These are phyloP conservation scores for Gari tellinella DNA, from an alignment of 2,888 invertebrate species.

Conservation along the genomic window DNA sequence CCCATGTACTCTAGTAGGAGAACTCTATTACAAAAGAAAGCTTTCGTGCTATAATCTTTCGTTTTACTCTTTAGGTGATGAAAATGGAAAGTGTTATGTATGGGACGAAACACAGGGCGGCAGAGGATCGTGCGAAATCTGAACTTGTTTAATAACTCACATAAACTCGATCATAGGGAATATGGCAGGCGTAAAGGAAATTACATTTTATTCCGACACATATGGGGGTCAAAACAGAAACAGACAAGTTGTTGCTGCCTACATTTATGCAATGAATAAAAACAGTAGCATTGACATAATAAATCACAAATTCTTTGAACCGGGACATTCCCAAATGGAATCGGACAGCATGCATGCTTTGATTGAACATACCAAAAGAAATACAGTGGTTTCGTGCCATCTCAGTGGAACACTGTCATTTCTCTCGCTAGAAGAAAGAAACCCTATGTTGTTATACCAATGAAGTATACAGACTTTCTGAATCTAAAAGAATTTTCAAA, in stretches of 20 bases:
- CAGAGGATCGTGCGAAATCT: conserved; percentile 34
- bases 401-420: conserved; percentile 39
- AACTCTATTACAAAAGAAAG: conserved; percentile 46
- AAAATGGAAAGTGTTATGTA: conserved; percentile 27
- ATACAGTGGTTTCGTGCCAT: conserved; percentile 28
- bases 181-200: conserved; percentile 16
- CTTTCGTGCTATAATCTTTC: conserved; percentile 35
- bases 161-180: conserved; percentile 17
- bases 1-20: conserved; percentile 30
- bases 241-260: conserved; percentile 21
- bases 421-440: conserved; percentile 31
- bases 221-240: conserved; percentile 43
- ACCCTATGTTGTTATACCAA: conserved; percentile 44
- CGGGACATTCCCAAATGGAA: conserved; percentile 48
- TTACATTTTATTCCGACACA: conserved; percentile 34
- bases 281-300: conserved; percentile 8
- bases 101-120: conserved; percentile 34
- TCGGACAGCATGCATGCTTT: conserved; percentile 40
- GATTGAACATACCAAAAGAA: conserved; percentile 38
- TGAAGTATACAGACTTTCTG: conserved; percentile 32
- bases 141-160: conserved; percentile 18
- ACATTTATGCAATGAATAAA: conserved; percentile 13
- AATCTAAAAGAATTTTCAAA: conserved; percentile 31
- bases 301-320: conserved; percentile 44
- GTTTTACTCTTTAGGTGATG: conserved; percentile 21